Evolutionary conservation across 1,140 invertebrate genomes (phyloP).

Genomic region (Nomia melanderi): DNA sequence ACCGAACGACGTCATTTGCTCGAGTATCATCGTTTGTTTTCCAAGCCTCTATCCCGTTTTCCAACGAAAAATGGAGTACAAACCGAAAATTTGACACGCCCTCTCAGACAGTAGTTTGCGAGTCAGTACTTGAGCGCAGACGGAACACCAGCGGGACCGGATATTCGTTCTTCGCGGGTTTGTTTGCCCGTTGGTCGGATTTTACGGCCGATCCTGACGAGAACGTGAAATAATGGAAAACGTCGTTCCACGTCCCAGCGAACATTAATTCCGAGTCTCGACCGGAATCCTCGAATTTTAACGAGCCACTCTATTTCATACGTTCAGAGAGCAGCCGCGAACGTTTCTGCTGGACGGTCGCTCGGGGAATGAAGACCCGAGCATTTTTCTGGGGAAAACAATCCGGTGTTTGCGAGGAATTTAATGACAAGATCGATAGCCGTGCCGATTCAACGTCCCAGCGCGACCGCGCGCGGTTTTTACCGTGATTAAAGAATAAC

Average conservation of each 20-base stretch:
- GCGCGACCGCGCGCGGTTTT: neutral
- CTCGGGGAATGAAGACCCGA: constrained; percentile 2
- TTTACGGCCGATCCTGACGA: neutral
- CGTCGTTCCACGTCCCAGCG: neutral
- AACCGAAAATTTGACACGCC: too few relatives aligned
- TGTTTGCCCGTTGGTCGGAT: neutral
- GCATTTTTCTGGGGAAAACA: neutral
- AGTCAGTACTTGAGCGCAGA: too few relatives aligned
- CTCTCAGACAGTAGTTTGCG: too few relatives aligned
- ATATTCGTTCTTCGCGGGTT: neutral
- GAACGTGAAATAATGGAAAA: constrained; percentile 10
- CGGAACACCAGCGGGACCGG: too few relatives aligned
- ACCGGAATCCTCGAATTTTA: constrained; percentile 24
- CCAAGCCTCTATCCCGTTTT: too few relatives aligned
- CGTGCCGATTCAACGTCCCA: neutral
- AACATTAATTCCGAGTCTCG: constrained; percentile 8
- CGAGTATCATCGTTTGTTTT: too few relatives aligned
- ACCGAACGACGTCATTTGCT: too few relatives aligned
- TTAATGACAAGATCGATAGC: neutral
- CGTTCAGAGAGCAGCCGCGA: constrained; percentile 15
- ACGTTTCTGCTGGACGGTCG: neutral
- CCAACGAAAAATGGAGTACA: too few relatives aligned
- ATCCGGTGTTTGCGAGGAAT: neutral
- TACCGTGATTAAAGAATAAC: neutral
- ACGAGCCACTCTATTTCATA: constrained; percentile 21